Conservation (phyloP, 2,888 invertebrate genomes). For the Blastobasis lacticolella region DNA sequence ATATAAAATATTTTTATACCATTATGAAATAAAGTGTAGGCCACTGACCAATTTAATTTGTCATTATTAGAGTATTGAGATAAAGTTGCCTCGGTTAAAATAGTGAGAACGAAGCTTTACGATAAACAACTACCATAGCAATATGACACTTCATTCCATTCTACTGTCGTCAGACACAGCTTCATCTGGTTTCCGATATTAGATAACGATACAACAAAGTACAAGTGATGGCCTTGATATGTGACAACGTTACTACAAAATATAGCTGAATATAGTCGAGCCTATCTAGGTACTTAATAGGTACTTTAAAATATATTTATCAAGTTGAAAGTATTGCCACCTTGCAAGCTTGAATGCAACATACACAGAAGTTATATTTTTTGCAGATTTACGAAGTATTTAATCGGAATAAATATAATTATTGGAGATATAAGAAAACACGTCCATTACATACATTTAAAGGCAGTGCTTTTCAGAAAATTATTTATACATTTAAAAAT, state of each 20-base stretch:
- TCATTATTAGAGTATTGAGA: slow-evolving; percentile 24
- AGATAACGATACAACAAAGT: slow-evolving; percentile 47
- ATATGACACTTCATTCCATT: slow-evolving; percentile 55
- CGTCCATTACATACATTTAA: slow-evolving; percentile 54
- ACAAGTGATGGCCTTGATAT: slow-evolving; percentile 66
- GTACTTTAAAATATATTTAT: not conserved
- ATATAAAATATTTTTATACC: slow-evolving; percentile 66
- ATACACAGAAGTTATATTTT: slow-evolving; percentile 61
- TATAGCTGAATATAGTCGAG: slow-evolving; percentile 25
- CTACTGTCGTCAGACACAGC: slow-evolving; percentile 31
- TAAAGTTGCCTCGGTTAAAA: slow-evolving; percentile 29
- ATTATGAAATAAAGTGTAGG: slow-evolving; percentile 45
- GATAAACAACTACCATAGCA: slow-evolving; percentile 39
- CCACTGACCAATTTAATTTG: slow-evolving; percentile 50
- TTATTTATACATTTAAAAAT: slow-evolving; percentile 32
- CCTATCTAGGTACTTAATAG: slow-evolving; percentile 18
- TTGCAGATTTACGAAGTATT: slow-evolving; percentile 63
- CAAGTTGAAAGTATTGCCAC: not conserved
- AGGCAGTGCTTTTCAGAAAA: slow-evolving; percentile 34
- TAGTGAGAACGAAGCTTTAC: slow-evolving; percentile 54
- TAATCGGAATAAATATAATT: slow-evolving; percentile 44
- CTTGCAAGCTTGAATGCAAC: not conserved
- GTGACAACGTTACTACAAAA: slow-evolving; percentile 36
- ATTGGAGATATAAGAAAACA: slow-evolving; percentile 27
- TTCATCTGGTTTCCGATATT: slow-evolving; percentile 26